These are phyloP conservation scores for Agriotes lineatus DNA, from an alignment of 2,888 invertebrate genomes.

Conservation along the genomic window DNA sequence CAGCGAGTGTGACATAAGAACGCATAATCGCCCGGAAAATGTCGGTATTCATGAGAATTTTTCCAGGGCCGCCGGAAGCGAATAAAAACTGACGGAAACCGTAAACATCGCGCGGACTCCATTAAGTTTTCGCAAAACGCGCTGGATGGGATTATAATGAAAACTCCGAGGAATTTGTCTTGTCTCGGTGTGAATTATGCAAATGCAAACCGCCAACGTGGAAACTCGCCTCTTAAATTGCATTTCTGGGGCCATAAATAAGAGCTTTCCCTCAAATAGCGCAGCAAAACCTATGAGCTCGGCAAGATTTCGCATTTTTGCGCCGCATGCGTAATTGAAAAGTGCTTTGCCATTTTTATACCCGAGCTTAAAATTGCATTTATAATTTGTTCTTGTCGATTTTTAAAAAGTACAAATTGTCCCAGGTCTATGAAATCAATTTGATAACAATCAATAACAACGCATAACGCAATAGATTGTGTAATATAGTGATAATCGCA, in stretches of 20 bases:
- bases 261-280: slow-evolving; percentile 52
- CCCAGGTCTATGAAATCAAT: no score
- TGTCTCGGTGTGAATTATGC: slow-evolving; percentile 64
- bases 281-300: slow-evolving; percentile 43
- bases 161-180: slow-evolving; percentile 64
- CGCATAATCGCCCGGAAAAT: slow-evolving; percentile 42
- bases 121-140: slow-evolving; percentile 60
- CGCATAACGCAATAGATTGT: no score
- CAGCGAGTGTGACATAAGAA: slow-evolving; percentile 29
- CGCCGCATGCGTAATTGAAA: slow-evolving; percentile 20
- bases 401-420: no score
- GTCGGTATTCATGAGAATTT: slow-evolving; percentile 41
- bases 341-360: slow-evolving; percentile 1
- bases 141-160: slow-evolving; percentile 62
- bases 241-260: slow-evolving; percentile 61
- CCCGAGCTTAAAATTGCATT: no score
- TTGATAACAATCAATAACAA: no score
- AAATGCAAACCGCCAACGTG: slow-evolving; percentile 62
- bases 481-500: no score
- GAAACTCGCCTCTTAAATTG: slow-evolving; percentile 63
- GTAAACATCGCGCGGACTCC: slow-evolving; percentile 60
- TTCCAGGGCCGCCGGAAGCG: slow-evolving; percentile 47
- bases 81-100: slow-evolving; percentile 58
- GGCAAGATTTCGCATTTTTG: slow-evolving; percentile 24
- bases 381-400: no score